Conservation (phyloP, 2,113 vertebrate species). For the Paraplagusia blochii region DNA sequence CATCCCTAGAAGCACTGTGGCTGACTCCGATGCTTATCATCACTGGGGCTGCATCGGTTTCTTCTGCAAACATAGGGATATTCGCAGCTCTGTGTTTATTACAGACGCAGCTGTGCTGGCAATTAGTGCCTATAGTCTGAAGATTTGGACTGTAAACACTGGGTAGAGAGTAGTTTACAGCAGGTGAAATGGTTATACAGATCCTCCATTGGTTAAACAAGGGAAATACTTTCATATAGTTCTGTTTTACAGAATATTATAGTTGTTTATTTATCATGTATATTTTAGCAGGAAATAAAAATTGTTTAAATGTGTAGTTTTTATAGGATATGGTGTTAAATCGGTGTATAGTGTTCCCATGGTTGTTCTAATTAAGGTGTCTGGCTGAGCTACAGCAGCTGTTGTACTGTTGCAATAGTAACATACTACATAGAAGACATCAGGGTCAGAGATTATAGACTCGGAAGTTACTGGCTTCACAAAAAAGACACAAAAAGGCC, state of each 20-base stretch:
- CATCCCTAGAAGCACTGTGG: not conserved
- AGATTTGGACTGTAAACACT: not conserved
- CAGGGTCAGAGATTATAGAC: too few species aligned
- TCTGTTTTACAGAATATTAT: not conserved
- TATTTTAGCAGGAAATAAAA: too few species aligned
- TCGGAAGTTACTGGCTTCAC: too few species aligned
- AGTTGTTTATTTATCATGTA: not conserved
- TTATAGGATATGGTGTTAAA: too few species aligned
- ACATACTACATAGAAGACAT: too few species aligned
- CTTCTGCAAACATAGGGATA: constrained; percentile 19
- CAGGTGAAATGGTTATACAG: constrained; percentile 7
- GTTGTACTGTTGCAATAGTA: not conserved
- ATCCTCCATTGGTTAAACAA: not conserved
- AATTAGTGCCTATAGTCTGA: constrained; percentile 7
- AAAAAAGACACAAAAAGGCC: too few species aligned
- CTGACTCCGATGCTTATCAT: too few species aligned
- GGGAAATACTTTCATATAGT: not conserved
- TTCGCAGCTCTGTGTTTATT: constrained; percentile 20
- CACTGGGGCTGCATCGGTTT: not conserved
- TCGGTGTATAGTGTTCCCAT: not conserved
- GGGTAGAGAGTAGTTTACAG: not conserved
- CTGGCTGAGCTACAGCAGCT: not conserved
- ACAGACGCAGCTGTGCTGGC: constrained; percentile 34
- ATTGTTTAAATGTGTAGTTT: too few species aligned
- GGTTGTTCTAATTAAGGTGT: not conserved